Conservation (phyloP, 2,797 vertebrate genomes). For the Hyperoplus lanceolatus region DNA sequence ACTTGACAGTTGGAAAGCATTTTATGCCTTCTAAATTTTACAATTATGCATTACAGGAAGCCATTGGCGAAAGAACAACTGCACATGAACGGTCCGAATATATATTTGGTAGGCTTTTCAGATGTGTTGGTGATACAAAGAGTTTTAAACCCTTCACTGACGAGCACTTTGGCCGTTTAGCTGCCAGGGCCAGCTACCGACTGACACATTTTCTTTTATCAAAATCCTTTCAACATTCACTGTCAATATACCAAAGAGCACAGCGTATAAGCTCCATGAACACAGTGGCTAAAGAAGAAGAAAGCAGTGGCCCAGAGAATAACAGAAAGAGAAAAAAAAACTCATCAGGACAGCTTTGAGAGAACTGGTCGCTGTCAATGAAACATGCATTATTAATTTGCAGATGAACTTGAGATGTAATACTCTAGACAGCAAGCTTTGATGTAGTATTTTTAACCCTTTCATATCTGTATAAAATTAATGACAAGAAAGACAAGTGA, state of each 20-base stretch:
- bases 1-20: too few species aligned
- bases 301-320: constrained; percentile 29
- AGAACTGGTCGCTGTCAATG: constrained; percentile 8
- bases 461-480: neutral
- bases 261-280: constrained; percentile 20
- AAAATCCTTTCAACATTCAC: constrained; percentile 12
- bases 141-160: neutral
- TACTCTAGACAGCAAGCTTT: neutral
- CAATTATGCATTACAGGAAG: neutral
- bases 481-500: neutral
- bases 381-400: constrained; percentile 35
- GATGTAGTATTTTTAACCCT: constrained; percentile 2
- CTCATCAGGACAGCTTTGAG: constrained; percentile 11
- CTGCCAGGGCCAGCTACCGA: constrained; percentile 14
- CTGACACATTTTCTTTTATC: constrained; percentile 34
- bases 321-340: constrained; percentile 3
- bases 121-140: neutral
- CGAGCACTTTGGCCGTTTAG: neutral
- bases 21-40: neutral
- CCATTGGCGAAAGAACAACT: neutral
- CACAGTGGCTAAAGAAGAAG: constrained; percentile 20
- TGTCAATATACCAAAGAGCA: constrained; percentile 14
- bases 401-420: constrained; percentile 16
- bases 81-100: neutral
- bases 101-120: neutral